phyloP scores from a whole-genome alignment of 1,140 invertebrate genomes.

The Drosophila ercepeae region DNA sequence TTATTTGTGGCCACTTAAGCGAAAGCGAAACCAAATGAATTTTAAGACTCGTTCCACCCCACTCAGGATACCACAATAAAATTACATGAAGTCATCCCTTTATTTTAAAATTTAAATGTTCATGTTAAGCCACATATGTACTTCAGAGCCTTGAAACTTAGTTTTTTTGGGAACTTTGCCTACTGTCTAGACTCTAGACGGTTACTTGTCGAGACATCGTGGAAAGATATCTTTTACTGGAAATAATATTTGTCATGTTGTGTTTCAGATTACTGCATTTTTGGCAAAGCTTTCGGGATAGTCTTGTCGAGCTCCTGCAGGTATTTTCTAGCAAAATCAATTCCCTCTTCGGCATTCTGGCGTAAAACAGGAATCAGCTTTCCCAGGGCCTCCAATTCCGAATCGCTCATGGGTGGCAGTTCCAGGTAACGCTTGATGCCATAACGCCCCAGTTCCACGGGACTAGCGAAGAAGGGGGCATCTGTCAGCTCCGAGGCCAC shows the following conservation, averaged over 20 bases:
- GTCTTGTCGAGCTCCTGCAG: not conserved
- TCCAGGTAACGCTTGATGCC: conserved; percentile 97
- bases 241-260: too few species aligned
- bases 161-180: not conserved
- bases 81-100: not conserved
- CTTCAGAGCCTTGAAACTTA: not conserved
- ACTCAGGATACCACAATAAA: not conserved
- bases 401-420: conserved; percentile 92
- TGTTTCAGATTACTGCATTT: not conserved
- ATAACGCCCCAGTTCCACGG: conserved; percentile 94
- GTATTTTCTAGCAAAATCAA: conserved; percentile 89
- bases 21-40: conserved; percentile 35
- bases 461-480: conserved; percentile 96
- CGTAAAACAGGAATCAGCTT: conserved; percentile 95
- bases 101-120: not conserved
- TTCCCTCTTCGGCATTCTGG: conserved; percentile 96
- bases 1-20: conserved; percentile 38
- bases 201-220: not conserved
- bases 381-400: conserved; percentile 92
- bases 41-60: conserved; percentile 9
- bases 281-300: conserved; percentile 2
- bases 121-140: not conserved
- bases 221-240: not conserved
- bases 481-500: conserved; percentile 95
- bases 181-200: not conserved